phyloP scores from a whole-genome alignment of 2,113 vertebrate species.

The Indri indri region DNA sequence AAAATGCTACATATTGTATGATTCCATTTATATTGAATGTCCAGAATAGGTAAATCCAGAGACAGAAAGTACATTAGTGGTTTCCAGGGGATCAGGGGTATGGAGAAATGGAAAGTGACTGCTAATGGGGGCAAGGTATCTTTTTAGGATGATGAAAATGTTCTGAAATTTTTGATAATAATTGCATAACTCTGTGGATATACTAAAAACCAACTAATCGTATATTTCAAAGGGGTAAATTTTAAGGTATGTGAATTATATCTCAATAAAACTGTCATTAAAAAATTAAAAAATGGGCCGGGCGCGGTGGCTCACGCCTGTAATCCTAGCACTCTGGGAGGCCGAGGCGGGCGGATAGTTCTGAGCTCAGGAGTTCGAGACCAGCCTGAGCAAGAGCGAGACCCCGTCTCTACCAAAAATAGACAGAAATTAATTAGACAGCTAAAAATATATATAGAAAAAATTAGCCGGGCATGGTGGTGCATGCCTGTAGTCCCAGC shows the following conservation, averaged over 20 bases:
- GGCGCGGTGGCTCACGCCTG: too few species aligned
- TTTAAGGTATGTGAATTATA: not conserved
- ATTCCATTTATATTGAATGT: not conserved
- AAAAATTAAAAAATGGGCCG: too few species aligned
- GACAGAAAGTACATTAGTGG: not conserved
- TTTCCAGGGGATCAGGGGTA: not conserved
- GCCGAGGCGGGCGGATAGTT: too few species aligned
- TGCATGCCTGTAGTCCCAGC: too few species aligned
- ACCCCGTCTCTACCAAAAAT: too few species aligned
- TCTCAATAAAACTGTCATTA: not conserved
- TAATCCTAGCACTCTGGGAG: too few species aligned
- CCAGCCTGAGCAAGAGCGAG: too few species aligned
- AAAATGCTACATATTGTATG: not conserved
- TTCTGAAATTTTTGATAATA: not conserved
- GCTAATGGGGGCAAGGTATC: not conserved
- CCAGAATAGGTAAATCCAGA: not conserved
- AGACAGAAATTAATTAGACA: too few species aligned
- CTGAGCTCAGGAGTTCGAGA: too few species aligned
- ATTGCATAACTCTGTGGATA: not conserved
- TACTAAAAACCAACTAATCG: not conserved
- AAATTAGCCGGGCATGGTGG: too few species aligned
- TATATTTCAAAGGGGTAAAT: not conserved
- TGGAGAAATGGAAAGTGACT: not conserved
- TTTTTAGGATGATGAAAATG: not conserved
- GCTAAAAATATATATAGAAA: too few species aligned